Evolutionary conservation across 2,797 vertebrate species (phyloP), one percentile per base, ranked within the genome.

Genomic region (Gymnopithys bicolor): DNA sequence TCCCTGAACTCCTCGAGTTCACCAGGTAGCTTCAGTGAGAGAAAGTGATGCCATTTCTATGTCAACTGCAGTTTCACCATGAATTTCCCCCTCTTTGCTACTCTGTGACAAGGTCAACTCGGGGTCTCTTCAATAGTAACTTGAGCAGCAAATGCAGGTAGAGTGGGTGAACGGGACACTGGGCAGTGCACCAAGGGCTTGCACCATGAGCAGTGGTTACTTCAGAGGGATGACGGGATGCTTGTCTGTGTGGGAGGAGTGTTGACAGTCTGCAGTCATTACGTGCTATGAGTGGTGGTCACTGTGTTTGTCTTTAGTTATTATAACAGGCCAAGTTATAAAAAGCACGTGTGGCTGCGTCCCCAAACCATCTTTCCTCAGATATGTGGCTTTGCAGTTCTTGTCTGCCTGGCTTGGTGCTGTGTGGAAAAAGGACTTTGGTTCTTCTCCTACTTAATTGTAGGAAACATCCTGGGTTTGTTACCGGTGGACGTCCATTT

Each of bases 131-230:
- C 52, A 49, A 18, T 58, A 82, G 39, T 27, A 41, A 17, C 5
- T 70, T 23, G 19, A 58, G 49, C 19, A 21, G 46, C 0, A 0
- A 80, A 16, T 32, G 43, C 14, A 46, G 59, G 48, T 75, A 32
- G 23, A 0, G 0, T 39, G 37, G 13, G 19, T 75, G n/a, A 43
- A 17, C 1, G 11, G n/a, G 45, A 13, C 32, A 4, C 13, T 4
- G 52, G 62, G 43, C 52, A 69, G 4, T n/a, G n/a, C 48, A 39
- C 19, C 33, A 48, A 32, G 75, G 11, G 18, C 62, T 70, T 69
- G 59, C 27, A 79, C 28, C n/a, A 41, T 33, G 11, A 66, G 41
- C 23, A 43, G 21, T 32, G 37, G 49, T 69, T 74, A n/a, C 17
- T 25, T 37, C 56, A 28, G 66, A 41, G 68, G 60, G 28, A 35